Conservation (phyloP, 2,113 vertebrate species). For the Recurvirostra avosetta region DNA sequence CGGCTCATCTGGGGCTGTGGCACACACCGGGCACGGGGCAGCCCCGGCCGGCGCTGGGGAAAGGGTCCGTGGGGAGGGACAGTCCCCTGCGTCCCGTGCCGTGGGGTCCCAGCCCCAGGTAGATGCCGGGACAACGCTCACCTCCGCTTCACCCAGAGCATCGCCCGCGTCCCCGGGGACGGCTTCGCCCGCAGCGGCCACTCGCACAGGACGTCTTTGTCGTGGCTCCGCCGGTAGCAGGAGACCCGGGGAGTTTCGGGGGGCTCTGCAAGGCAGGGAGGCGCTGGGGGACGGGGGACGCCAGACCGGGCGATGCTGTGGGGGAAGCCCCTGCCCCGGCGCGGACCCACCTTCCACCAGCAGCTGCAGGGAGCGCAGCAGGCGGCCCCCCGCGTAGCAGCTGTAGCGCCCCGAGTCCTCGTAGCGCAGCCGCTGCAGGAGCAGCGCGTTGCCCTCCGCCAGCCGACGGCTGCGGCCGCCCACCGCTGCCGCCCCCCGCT, state of each 20-base stretch:
- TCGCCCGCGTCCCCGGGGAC: background rate
- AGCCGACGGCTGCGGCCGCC: rapidly evolving
- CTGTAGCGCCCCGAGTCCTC: constrained; percentile 56
- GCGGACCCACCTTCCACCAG: constrained; percentile 68
- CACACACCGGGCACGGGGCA: rapidly evolving
- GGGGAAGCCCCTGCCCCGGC: background rate
- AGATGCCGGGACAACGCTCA: background rate
- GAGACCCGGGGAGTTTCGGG: constrained; percentile 20
- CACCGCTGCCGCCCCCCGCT: rapidly evolving
- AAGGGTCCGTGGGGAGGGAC: background rate
- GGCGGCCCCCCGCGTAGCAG: background rate
- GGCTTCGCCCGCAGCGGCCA: constrained; percentile 36
- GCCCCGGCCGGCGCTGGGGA: too few species aligned
- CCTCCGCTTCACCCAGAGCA: constrained; percentile 59
- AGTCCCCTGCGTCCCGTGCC: rapidly evolving
- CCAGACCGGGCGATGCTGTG: rapidly evolving
- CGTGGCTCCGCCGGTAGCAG: constrained; percentile 62
- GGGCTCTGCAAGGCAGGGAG: constrained; percentile 56
- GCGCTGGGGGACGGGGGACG: background rate
- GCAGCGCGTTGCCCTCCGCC: background rate
- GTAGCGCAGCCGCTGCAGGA: background rate
- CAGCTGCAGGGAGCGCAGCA: background rate
- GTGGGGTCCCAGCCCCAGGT: background rate
- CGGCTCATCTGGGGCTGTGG: background rate
- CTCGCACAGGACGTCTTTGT: constrained; percentile 57